phyloP scores from a whole-genome alignment of 2,113 vertebrate species.

The Cephalopterus ornatus region DNA sequence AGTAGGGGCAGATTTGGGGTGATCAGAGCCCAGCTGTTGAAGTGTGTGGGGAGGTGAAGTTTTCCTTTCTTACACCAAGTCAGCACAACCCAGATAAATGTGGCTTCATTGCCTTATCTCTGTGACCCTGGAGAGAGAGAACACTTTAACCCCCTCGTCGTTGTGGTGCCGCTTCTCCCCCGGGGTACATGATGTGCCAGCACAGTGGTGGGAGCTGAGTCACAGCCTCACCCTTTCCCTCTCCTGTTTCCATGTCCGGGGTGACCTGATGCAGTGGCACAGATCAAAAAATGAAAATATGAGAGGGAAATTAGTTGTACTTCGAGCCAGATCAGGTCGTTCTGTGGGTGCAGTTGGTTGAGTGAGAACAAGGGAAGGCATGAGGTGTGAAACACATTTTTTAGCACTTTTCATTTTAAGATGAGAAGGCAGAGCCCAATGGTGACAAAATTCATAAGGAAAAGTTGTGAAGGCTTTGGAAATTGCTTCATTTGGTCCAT shows the following conservation, averaged over 20 bases:
- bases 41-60: not conserved
- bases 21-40: not conserved
- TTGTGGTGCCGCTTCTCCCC: not conserved
- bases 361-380: not conserved
- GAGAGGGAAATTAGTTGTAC: not conserved
- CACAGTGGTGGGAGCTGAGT: accelerated
- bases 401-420: not conserved
- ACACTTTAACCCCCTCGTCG: accelerated
- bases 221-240: not conserved
- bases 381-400: not conserved
- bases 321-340: not conserved
- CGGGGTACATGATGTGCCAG: not conserved
- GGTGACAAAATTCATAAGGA: not conserved
- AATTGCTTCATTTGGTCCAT: not conserved
- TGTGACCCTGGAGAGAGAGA: not conserved
- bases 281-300: not conserved
- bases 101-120: not conserved
- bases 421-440: not conserved
- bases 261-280: not conserved
- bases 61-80: not conserved
- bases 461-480: not conserved
- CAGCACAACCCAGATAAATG: not conserved
- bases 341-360: not conserved
- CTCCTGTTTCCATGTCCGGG: not conserved
- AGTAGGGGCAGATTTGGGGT: not conserved